phyloP scores from a whole-genome alignment of 2,888 invertebrate species.

The Azorinus chamasolen region DNA sequence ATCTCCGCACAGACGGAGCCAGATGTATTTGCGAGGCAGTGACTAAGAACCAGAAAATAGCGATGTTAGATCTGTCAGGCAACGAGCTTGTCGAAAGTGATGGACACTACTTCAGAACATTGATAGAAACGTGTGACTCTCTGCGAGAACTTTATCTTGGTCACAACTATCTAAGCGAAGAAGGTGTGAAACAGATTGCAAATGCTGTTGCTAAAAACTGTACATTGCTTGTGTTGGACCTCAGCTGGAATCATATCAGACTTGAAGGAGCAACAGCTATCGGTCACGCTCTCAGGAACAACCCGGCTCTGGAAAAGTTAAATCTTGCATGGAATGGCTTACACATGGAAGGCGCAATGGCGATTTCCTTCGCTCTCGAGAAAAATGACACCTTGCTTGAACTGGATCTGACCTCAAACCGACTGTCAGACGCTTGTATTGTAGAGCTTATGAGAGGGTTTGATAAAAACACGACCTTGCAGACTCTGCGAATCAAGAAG shows the following conservation, averaged over 20 bases:
- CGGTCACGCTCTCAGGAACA: constrained; percentile 69
- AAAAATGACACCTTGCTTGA: constrained; percentile 70
- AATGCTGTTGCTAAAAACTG: constrained; percentile 24
- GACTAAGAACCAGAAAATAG: constrained; percentile 52
- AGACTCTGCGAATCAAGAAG: constrained; percentile 54
- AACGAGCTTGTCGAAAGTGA: constrained; percentile 69
- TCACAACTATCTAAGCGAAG: constrained; percentile 72
- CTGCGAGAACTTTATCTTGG: constrained; percentile 68
- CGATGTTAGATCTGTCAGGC: constrained; percentile 69
- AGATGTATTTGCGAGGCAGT: constrained; percentile 64
- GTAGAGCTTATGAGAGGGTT: constrained; percentile 74
- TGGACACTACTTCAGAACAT: constrained; percentile 56
- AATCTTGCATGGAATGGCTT: constrained; percentile 82
- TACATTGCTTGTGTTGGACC: constrained; percentile 68
- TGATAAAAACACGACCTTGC: constrained; percentile 70
- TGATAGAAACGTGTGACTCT: constrained; percentile 48
- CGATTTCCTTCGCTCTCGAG: constrained; percentile 68
- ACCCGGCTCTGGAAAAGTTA: constrained; percentile 67
- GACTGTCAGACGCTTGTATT: constrained; percentile 72
- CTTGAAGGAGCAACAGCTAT: constrained; percentile 76
- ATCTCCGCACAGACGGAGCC: constrained; percentile 64
- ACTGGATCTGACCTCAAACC: constrained; percentile 79
- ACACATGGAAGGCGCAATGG: constrained; percentile 71
- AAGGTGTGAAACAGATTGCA: constrained; percentile 68
- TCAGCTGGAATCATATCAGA: constrained; percentile 81